Conservation (phyloP, 1,140 invertebrate genomes). For the Andrena cerasifolii region DNA sequence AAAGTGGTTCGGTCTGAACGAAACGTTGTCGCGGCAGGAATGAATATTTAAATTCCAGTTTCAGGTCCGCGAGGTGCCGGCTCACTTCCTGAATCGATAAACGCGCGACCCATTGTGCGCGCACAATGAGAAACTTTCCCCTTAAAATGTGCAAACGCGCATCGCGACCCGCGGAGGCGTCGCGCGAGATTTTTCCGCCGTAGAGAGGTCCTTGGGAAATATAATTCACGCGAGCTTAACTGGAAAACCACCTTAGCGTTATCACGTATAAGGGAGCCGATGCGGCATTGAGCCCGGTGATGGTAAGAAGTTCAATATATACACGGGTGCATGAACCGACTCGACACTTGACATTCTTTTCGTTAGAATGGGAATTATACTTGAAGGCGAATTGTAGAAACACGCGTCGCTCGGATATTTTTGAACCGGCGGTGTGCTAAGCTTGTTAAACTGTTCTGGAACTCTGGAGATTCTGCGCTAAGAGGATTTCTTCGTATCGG, state of each 20-base stretch:
- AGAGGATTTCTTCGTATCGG: too few relatives aligned
- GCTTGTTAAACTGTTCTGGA: background rate
- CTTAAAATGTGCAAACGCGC: constrained; percentile 1
- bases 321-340: too few relatives aligned
- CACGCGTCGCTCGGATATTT: too few relatives aligned
- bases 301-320: too few relatives aligned
- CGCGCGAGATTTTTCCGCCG: background rate
- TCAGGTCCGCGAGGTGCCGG: background rate
- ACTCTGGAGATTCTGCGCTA: too few relatives aligned
- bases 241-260: too few relatives aligned
- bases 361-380: too few relatives aligned
- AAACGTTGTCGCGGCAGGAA: background rate
- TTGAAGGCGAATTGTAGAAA: too few relatives aligned
- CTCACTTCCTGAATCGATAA: constrained; percentile 24
- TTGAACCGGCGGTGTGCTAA: too few relatives aligned
- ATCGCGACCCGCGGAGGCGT: background rate
- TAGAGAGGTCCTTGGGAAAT: background rate
- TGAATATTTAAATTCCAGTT: constrained; percentile 42
- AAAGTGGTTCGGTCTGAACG: constrained; percentile 6
- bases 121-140: constrained; percentile 16
- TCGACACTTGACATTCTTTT: too few relatives aligned
- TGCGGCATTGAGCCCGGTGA: too few relatives aligned
- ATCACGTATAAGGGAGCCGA: too few relatives aligned
- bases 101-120: constrained; percentile 10
- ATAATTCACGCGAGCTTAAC: background rate